Evolutionary conservation across 2,888 invertebrate species (phyloP).

Genomic region (Apotomis capreana): DNA sequence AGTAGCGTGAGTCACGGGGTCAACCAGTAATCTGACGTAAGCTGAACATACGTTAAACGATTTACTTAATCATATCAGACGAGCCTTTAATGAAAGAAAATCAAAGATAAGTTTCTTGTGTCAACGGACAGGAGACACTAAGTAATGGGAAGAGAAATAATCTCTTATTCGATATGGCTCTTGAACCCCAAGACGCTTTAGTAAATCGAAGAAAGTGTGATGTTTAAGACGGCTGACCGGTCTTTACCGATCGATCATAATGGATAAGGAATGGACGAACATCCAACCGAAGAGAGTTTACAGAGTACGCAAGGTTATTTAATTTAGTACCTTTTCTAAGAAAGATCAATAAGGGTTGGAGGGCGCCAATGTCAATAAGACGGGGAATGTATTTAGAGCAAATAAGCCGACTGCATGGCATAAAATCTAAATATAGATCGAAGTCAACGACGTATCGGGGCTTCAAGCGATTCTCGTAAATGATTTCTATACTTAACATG

Average conservation of each 20-base stretch:
- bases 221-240: not conserved
- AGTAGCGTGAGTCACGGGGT: constrained; percentile 43
- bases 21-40: constrained; percentile 62
- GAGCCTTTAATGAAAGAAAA: constrained; percentile 36
- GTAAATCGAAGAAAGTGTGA: constrained; percentile 12
- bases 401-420: constrained; percentile 27
- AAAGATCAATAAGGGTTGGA: constrained; percentile 32
- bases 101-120: constrained; percentile 37
- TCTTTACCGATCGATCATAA: not conserved
- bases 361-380: constrained; percentile 37
- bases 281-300: not conserved
- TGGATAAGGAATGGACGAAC: not conserved
- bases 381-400: constrained; percentile 34
- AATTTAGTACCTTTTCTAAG: constrained; percentile 24
- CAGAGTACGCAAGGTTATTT: constrained; percentile 15
- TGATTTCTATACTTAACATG: not conserved
- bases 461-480: constrained; percentile 15
- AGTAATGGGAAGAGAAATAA: constrained; percentile 37
- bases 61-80: constrained; percentile 42
- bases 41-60: constrained; percentile 42
- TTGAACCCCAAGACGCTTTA: constrained; percentile 18
- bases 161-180: constrained; percentile 26
- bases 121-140: constrained; percentile 34
- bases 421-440: constrained; percentile 35
- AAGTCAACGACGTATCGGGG: constrained; percentile 7